Evolutionary conservation across 2,797 vertebrate genomes (phyloP).

Genomic region (Eulemur mongoz): DNA sequence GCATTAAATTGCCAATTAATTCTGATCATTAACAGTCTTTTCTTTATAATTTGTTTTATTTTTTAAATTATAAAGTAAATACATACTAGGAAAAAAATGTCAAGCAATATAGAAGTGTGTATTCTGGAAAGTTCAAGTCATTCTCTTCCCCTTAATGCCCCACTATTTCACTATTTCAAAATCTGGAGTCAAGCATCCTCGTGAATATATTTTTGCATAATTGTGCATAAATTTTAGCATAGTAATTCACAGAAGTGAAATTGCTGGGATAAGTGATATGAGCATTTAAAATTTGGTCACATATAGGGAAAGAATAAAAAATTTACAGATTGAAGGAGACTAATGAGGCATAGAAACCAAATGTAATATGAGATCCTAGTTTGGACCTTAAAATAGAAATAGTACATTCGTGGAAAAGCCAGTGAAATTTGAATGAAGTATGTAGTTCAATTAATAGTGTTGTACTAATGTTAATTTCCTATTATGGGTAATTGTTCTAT

Average conservation of each 20-base stretch:
- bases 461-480: background rate
- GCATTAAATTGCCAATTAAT: background rate
- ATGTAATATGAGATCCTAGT: background rate
- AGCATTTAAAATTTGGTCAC: background rate
- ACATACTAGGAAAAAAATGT: background rate
- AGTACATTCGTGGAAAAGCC: background rate
- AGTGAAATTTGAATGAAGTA: background rate
- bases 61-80: background rate
- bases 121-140: background rate
- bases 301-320: background rate
- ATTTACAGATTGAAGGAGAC: background rate
- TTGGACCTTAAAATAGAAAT: background rate
- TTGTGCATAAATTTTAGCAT: background rate
- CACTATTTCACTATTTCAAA: background rate
- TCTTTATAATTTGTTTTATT: background rate
- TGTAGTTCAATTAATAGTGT: background rate
- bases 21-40: background rate
- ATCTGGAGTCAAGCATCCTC: background rate
- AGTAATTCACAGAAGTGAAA: background rate
- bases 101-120: background rate
- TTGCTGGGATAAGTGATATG: background rate
- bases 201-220: background rate
- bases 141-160: background rate
- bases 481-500: background rate
- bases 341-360: background rate